Evolutionary conservation across 2,797 vertebrate species (phyloP), one percentile per base, ranked within the genome.

Genomic region (Fundulus diaphanus): DNA sequence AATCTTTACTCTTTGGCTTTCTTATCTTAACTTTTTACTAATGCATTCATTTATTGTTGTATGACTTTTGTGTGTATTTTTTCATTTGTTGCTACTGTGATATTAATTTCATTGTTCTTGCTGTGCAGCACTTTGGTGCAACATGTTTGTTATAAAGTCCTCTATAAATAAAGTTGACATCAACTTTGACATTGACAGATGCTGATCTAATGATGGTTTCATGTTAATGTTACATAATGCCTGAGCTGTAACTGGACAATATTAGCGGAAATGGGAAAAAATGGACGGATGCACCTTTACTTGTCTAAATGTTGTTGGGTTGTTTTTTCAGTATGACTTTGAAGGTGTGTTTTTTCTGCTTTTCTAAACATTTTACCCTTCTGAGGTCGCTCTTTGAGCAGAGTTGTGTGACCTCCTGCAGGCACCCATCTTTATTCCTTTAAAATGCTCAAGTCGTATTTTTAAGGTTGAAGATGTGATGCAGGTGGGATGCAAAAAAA

Each of bases 401-500:
- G 68, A 73, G 68, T 46, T 68, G 33, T 67, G 71, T 68, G 67
- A 72, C 54, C 67, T 69, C 44, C 59, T 71, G 70, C 37, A 65
- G 66, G n/a, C 11, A 37, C 0, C 3, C 1, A 31, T 37, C 81
- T 72, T 51, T 1, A n/a, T 74, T 68, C 42, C 68, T 75, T 83
- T 42, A 82, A 59, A 78, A 65, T 78, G 73, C 54, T 74, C 29
- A 67, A 81, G 68, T 80, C 77, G 44, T 73, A n/a, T 46, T 46
- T 42, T 29, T 73, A 68, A 81, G 86, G 63, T 56, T 76, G 18
- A 59, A 67, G 80, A 85, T 79, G 73, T 74, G 13, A 31, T 83
- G 77, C 78, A 85, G 81, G 76, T 78, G 78, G 82, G 57, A 66
- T 40, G 68, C 66, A 81, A 80, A 72, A 61, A 44, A 56, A 84